phyloP scores from a whole-genome alignment of 2,797 vertebrate species.

The Fratercula arctica region DNA sequence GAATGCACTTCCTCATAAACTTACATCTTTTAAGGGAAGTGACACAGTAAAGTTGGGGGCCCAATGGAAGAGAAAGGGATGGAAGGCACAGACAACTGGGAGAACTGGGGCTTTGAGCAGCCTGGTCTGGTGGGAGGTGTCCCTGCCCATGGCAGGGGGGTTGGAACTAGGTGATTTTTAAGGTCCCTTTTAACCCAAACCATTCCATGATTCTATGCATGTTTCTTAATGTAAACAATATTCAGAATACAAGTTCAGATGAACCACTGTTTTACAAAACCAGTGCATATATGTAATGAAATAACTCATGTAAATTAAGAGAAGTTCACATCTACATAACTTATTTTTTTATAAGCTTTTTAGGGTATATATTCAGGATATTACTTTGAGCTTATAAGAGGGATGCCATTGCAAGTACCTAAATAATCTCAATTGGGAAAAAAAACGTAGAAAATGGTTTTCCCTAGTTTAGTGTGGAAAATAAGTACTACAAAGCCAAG shows the following conservation, averaged over 20 bases:
- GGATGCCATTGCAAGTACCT: background rate
- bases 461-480: background rate
- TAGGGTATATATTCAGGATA: background rate
- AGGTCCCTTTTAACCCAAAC: background rate
- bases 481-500: background rate
- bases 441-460: background rate
- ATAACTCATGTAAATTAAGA: background rate
- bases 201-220: background rate
- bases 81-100: background rate
- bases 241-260: background rate
- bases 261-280: background rate
- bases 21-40: background rate
- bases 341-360: background rate
- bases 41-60: background rate
- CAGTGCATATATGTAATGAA: background rate
- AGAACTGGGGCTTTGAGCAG: background rate
- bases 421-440: background rate
- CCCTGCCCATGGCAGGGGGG: background rate
- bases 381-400: background rate
- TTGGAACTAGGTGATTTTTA: background rate
- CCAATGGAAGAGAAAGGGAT: background rate
- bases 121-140: background rate
- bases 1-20: fast-evolving
- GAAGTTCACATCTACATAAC: background rate
- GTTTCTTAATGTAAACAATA: background rate